A percentile compares a stretch with the other conserved stretches of the same genome.
Evolutionary conservation across 2,888 invertebrate genomes (phyloP).

Genomic region (Campoletis raptor): DNA sequence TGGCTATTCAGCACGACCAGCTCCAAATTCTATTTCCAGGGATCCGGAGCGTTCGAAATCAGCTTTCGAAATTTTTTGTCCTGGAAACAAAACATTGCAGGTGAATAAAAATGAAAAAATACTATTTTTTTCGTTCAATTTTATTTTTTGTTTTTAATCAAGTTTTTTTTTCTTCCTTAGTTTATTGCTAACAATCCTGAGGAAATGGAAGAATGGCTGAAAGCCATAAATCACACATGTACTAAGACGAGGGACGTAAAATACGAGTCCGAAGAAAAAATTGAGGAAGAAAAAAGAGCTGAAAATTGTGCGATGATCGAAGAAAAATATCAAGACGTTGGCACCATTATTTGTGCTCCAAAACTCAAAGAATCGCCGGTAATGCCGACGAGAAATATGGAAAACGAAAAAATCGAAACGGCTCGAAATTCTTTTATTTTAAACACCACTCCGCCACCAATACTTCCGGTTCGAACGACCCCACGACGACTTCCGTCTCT

Average conservation of each 20-base stretch:
- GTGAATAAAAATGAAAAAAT: conserved; percentile 52
- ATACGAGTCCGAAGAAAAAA: conserved; percentile 20
- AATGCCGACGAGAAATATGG: not conserved
- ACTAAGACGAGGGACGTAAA: conserved; percentile 46
- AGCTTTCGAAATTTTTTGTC: conserved; percentile 81
- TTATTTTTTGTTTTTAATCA: not conserved
- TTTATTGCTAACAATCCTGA: conserved; percentile 79
- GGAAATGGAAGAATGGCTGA: conserved; percentile 83
- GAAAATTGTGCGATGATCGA: conserved; percentile 49
- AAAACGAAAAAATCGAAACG: conserved; percentile 9
- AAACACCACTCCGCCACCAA: conserved; percentile 71
- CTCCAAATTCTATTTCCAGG: conserved; percentile 74
- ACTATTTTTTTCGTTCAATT: not conserved
- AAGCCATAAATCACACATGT: conserved; percentile 73
- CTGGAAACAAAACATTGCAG: conserved; percentile 80
- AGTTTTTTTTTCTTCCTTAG: conserved; percentile 63
- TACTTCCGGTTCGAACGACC: conserved; percentile 75
- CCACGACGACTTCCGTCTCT: conserved; percentile 77
- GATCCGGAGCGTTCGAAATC: conserved; percentile 79
- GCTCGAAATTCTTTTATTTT: conserved; percentile 40
- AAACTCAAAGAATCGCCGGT: conserved; percentile 15
- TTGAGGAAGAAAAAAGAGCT: conserved; percentile 28
- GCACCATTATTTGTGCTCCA: conserved; percentile 25
- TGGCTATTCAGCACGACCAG: conserved; percentile 80
- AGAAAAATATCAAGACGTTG: conserved; percentile 74